Percentiles rank a stretch among this genome's conserved stretches.
phyloP scores from a whole-genome alignment of 2,888 invertebrate species.

The Tanytarsus gracilentus region DNA sequence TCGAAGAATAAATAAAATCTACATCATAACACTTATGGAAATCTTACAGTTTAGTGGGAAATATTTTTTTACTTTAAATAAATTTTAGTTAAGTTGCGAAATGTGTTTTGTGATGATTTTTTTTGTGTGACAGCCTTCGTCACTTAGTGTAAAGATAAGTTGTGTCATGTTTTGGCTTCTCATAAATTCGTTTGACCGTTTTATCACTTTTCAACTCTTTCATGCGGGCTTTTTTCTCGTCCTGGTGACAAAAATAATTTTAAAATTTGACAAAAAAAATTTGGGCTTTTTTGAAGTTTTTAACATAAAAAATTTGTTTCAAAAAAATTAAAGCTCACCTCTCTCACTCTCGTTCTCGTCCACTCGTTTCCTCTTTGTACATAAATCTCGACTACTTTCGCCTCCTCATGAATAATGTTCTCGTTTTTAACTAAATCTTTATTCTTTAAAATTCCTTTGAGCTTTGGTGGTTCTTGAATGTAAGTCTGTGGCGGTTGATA shows the following conservation, averaged over 20 bases:
- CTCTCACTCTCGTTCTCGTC: slow-evolving; percentile 3
- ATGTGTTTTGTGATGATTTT: no score
- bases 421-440: background rate
- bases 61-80: no score
- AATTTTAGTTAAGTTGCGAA: no score
- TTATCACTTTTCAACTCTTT: slow-evolving; percentile 10
- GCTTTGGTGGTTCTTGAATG: background rate
- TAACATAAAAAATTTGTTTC: background rate
- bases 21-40: no score
- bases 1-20: no score
- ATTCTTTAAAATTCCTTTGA: slow-evolving; percentile 19
- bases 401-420: background rate
- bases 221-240: background rate
- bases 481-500: background rate
- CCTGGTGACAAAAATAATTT: background rate
- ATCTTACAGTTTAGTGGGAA: no score
- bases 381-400: slow-evolving; percentile 21
- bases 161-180: slow-evolving; percentile 9
- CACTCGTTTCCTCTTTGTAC: background rate
- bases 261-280: background rate
- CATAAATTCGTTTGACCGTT: slow-evolving; percentile 11
- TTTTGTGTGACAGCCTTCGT: no score
- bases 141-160: slow-evolving; percentile 9
- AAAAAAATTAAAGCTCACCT: background rate
- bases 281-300: background rate